Percentiles rank a stretch among this genome's conserved stretches.
Evolutionary conservation across 92 coral and sea anemone genomes (phyloP).

Genomic region (Anthopleura xanthogrammica): DNA sequence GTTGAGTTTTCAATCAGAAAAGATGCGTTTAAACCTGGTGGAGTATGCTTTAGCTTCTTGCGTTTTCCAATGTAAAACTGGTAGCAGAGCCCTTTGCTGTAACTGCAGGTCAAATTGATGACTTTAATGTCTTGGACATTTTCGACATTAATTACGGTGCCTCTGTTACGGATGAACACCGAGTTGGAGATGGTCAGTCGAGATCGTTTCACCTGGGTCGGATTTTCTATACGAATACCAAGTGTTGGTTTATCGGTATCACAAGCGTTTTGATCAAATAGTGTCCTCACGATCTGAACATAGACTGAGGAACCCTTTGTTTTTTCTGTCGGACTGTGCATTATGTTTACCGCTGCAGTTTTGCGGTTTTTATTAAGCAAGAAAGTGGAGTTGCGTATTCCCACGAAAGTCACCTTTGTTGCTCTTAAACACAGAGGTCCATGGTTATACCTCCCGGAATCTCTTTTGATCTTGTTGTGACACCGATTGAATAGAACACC

Average conservation of each 20-base stretch:
- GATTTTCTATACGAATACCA: neutral
- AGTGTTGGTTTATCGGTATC: neutral
- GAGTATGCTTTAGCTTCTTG: neutral
- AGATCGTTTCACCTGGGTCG: neutral
- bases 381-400: constrained; percentile 9
- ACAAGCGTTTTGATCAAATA: neutral
- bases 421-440: constrained; percentile 21
- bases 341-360: neutral
- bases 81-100: constrained; percentile 22
- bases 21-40: constrained; percentile 2
- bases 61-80: neutral
- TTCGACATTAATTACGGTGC: neutral
- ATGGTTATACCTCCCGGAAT: neutral
- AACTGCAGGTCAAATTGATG: constrained; percentile 10
- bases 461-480: constrained; percentile 4
- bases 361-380: neutral
- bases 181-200: neutral
- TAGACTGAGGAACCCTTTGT: neutral
- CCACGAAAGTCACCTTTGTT: neutral
- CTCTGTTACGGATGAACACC: neutral
- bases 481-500: neutral
- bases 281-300: neutral
- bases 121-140: constrained; percentile 5
- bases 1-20: constrained; percentile 13
- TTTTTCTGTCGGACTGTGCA: neutral